phyloP scores from a whole-genome alignment of 1,140 invertebrate species.

The Eumaeus atala region DNA sequence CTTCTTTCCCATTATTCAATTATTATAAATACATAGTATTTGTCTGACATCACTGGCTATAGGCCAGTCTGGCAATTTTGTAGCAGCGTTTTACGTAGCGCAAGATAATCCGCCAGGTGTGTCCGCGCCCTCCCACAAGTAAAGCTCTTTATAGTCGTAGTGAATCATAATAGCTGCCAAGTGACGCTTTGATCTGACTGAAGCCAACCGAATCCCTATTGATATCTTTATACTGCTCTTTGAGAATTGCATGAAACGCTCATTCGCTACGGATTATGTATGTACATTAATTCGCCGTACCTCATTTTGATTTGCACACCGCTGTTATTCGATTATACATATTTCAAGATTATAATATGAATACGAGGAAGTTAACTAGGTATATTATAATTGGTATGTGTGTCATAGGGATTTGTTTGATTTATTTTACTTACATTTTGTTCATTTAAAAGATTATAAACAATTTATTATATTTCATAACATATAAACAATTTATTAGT shows the following conservation, averaged over 20 bases:
- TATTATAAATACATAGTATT: too few relatives aligned
- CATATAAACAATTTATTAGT: too few relatives aligned
- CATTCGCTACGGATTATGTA: constrained; percentile 34
- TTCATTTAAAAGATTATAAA: too few relatives aligned
- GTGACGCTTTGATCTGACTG: constrained; percentile 47
- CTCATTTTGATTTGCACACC: constrained; percentile 34
- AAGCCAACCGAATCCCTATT: constrained; percentile 41
- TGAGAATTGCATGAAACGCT: constrained; percentile 5
- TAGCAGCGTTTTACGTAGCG: too few relatives aligned
- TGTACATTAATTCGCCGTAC: constrained; percentile 39
- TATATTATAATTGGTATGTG: too few relatives aligned
- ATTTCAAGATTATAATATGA: constrained; percentile 40
- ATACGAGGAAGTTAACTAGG: constrained; percentile 10
- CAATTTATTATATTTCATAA: too few relatives aligned
- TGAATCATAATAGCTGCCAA: constrained; percentile 36
- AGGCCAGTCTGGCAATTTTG: too few relatives aligned
- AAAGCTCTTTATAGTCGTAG: constrained; percentile 21
- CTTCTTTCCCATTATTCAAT: too few relatives aligned
- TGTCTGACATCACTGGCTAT: too few relatives aligned
- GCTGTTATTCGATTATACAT: constrained; percentile 27
- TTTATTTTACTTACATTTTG: too few relatives aligned
- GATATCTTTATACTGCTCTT: constrained; percentile 51
- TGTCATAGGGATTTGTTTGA: neutral
- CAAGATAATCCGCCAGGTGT: too few relatives aligned
- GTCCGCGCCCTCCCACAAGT: neutral